phyloP scores from a whole-genome alignment of 2,113 vertebrate genomes.

The Seriola rivoliana region DNA sequence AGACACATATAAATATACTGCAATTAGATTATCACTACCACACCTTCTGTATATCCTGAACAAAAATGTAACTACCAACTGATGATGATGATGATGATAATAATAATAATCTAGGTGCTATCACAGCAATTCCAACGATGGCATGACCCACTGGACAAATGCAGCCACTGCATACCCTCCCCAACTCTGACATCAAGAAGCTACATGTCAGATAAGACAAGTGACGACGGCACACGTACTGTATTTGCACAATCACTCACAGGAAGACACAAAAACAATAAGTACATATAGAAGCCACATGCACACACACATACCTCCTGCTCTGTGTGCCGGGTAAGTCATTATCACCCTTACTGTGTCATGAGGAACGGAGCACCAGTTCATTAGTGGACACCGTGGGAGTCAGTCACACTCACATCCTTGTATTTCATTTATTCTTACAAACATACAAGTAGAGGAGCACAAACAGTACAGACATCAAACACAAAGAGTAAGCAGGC shows the following conservation, averaged over 20 bases:
- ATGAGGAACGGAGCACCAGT: conserved; percentile 23
- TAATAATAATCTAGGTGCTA: neutral
- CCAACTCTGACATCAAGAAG: neutral
- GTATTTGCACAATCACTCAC: neutral
- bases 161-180: conserved; percentile 4
- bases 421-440: neutral
- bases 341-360: conserved; percentile 50
- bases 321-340: conserved; percentile 21
- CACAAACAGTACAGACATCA: neutral
- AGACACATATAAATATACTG: neutral
- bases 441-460: neutral
- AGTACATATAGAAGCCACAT: neutral
- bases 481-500: neutral
- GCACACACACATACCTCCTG: conserved; percentile 1
- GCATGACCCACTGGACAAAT: conserved; percentile 25
- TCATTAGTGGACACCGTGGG: conserved; percentile 39
- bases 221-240: neutral
- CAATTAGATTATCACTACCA: neutral
- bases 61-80: neutral
- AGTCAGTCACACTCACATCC: conserved; percentile 12
- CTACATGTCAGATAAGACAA: neutral
- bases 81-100: conserved; percentile 2
- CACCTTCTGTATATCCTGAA: neutral
- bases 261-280: neutral
- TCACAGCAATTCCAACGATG: neutral